These are phyloP conservation scores for Apamea crenata DNA, from an alignment of 2,888 invertebrate genomes.

Conservation along the genomic window DNA sequence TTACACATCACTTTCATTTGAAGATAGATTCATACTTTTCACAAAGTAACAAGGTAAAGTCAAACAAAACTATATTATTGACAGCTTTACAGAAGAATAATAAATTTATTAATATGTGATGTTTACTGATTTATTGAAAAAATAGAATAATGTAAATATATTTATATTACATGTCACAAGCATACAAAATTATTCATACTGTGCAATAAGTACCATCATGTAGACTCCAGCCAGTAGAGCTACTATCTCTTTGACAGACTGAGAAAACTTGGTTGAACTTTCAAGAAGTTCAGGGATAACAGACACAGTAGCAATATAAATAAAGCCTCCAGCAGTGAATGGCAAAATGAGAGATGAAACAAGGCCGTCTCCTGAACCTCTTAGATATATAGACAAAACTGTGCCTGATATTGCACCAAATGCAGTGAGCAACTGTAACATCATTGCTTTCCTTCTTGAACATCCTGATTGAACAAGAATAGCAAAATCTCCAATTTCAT, in stretches of 20 bases:
- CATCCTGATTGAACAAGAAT: slow-evolving; percentile 99
- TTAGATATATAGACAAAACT: slow-evolving; percentile 95
- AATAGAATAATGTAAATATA: slow-evolving; percentile 56
- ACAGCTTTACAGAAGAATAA: slow-evolving; percentile 29
- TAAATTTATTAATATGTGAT: slow-evolving; percentile 54
- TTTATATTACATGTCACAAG: slow-evolving; percentile 46
- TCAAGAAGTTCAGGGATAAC: slow-evolving; percentile 99
- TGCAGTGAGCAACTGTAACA: slow-evolving; percentile 98
- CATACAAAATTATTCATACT: slow-evolving; percentile 84
- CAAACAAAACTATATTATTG: slow-evolving; percentile 25
- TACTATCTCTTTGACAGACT: slow-evolving; percentile 97
- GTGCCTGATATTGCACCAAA: slow-evolving; percentile 98
- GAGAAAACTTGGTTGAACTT: slow-evolving; percentile 95
- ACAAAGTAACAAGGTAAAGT: slow-evolving; percentile 29
- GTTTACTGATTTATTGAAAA: slow-evolving; percentile 60
- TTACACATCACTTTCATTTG: slow-evolving; percentile 9
- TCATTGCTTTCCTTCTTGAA: slow-evolving; percentile 97
- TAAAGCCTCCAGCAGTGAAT: slow-evolving; percentile 99
- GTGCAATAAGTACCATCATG: slow-evolving; percentile 98
- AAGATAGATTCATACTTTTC: slow-evolving; percentile 17
- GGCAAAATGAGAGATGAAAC: slow-evolving; percentile 97
- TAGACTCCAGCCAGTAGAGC: slow-evolving; percentile 97
- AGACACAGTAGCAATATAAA: slow-evolving; percentile 99
- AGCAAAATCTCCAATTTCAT: slow-evolving; percentile 99
- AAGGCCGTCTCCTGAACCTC: slow-evolving; percentile 92